phyloP scores from a whole-genome alignment of 2,888 invertebrate genomes.

The Nycteola revayana region DNA sequence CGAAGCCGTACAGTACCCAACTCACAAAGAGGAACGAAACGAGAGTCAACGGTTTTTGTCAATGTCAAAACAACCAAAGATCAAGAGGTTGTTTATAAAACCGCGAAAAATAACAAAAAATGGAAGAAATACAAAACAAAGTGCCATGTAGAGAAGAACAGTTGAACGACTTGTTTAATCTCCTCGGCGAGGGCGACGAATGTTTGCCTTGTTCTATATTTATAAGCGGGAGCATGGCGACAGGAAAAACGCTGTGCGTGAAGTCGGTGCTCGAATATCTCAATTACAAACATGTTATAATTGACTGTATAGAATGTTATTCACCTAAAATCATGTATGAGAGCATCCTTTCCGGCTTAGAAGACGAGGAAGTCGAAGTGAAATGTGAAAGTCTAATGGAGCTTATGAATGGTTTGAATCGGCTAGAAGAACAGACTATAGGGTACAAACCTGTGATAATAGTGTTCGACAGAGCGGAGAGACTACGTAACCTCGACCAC shows the following conservation, averaged over 20 bases:
- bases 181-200: constrained; percentile 81
- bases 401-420: constrained; percentile 79
- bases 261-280: constrained; percentile 81
- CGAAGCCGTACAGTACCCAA: constrained; percentile 31
- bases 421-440: constrained; percentile 42
- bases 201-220: constrained; percentile 87
- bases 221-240: constrained; percentile 91
- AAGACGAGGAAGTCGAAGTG: constrained; percentile 56
- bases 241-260: constrained; percentile 90
- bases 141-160: constrained; percentile 77
- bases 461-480: constrained; percentile 91
- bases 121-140: constrained; percentile 74
- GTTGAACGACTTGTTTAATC: constrained; percentile 69
- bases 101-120: constrained; percentile 39
- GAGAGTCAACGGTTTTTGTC: background rate
- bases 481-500: constrained; percentile 87
- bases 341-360: constrained; percentile 84
- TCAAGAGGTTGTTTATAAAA: constrained; percentile 3
- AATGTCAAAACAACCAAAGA: constrained; percentile 10
- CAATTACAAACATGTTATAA: constrained; percentile 81
- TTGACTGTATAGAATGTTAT: constrained; percentile 93
- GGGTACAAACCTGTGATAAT: constrained; percentile 80
- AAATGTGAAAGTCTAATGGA: constrained; percentile 87
- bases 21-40: constrained; percentile 28
- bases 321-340: constrained; percentile 89